These are phyloP conservation scores for Corapipo altera DNA, from an alignment of 2,113 vertebrate genomes.

Conservation along the genomic window DNA sequence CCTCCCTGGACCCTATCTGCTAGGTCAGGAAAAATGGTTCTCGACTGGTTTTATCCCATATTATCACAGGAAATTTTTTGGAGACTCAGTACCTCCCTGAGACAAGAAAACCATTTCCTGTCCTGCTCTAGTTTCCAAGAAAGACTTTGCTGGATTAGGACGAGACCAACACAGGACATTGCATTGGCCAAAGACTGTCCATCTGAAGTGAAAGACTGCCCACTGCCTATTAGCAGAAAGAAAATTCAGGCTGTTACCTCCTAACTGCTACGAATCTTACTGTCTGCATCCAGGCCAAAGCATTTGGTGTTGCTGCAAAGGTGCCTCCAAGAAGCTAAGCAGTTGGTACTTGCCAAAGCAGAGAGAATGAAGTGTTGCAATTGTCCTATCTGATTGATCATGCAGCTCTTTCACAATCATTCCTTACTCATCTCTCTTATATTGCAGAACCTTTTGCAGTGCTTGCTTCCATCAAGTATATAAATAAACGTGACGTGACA, in stretches of 20 bases:
- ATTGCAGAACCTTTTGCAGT: neutral
- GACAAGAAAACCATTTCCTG: neutral
- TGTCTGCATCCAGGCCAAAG: neutral
- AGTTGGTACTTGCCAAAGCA: neutral
- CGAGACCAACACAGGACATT: neutral
- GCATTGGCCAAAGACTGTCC: neutral
- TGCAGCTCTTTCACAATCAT: neutral
- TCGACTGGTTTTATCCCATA: neutral
- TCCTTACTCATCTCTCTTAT: neutral
- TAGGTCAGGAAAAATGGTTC: neutral
- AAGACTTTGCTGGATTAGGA: neutral
- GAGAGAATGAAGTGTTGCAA: neutral
- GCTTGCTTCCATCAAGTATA: neutral
- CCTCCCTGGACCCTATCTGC: neutral
- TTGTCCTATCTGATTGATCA: slow-evolving; percentile 4
- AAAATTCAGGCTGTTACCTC: neutral
- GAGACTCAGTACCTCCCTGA: neutral
- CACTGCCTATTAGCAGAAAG: neutral
- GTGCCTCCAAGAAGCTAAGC: neutral
- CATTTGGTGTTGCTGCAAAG: neutral
- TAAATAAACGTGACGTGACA: neutral
- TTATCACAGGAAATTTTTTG: neutral
- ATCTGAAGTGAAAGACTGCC: neutral
- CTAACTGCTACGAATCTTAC: neutral
- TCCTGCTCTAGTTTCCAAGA: neutral